Percentiles rank a stretch among this genome's conserved stretches.
phyloP scores from a whole-genome alignment of 35 echinoderm and acorn worm species.

The Eucidaris tribuloides region DNA sequence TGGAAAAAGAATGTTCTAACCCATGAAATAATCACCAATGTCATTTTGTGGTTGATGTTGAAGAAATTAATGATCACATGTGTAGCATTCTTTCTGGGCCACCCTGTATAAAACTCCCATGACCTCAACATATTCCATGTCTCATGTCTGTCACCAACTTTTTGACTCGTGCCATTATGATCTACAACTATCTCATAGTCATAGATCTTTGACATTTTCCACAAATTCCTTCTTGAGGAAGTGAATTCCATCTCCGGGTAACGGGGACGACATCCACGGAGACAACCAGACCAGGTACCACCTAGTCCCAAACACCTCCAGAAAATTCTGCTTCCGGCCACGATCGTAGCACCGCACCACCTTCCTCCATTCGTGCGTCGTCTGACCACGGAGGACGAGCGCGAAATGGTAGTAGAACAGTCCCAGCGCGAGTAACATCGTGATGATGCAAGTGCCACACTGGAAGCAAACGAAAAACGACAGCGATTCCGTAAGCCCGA shows the following conservation, averaged over 20 bases:
- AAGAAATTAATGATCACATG: too few species aligned
- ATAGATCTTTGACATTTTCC: conserved; percentile 63
- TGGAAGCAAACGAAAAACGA: conserved; percentile 84
- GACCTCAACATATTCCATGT: too few species aligned
- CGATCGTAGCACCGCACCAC: conserved; percentile 51
- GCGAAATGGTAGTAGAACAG: conserved; percentile 58
- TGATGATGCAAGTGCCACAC: conserved; percentile 81
- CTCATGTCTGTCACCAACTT: too few species aligned
- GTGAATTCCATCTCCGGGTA: conserved; percentile 84
- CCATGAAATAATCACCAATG: too few species aligned
- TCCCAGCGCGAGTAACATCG: conserved; percentile 29
- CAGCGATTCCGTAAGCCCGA: conserved; percentile 58
- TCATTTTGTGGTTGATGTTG: too few species aligned
- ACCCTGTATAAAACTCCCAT: too few species aligned
- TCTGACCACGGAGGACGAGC: conserved; percentile 58
- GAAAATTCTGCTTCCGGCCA: conserved; percentile 71
- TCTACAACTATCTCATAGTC: too few species aligned
- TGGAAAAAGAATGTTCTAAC: too few species aligned
- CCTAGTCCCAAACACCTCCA: conserved; percentile 53
- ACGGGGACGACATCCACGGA: conserved; percentile 71
- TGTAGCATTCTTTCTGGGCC: too few species aligned
- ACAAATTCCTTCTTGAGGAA: conserved; percentile 22
- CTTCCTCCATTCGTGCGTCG: conserved; percentile 76
- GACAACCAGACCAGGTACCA: conserved; percentile 92
- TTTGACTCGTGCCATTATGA: too few species aligned